A percentile compares a stretch with the other conserved stretches of the same genome.
These are phyloP conservation scores for Aplidium turbinatum DNA, from an alignment of 23 tunicate species.

Conservation along the genomic window DNA sequence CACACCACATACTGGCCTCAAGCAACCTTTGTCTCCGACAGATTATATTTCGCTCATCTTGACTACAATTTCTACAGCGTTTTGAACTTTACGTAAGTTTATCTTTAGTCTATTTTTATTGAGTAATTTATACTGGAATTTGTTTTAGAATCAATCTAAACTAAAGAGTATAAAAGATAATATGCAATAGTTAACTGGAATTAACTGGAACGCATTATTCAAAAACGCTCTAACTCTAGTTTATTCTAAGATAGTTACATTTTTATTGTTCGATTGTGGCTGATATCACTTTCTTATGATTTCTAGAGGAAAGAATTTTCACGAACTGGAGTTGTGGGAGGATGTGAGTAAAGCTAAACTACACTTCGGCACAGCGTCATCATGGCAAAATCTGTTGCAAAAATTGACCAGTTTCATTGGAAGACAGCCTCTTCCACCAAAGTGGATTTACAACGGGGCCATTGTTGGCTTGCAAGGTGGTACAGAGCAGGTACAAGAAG, in stretches of 20 bases:
- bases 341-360: constrained; percentile 29
- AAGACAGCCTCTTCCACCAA: constrained; percentile 74
- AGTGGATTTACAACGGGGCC: constrained; percentile 96
- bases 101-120: too few relatives aligned
- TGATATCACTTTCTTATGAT: too few relatives aligned
- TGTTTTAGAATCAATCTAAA: too few relatives aligned
- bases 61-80: constrained; percentile 72
- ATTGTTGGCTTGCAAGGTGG: constrained; percentile 95
- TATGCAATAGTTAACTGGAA: too few relatives aligned
- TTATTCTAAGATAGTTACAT: too few relatives aligned
- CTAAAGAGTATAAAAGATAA: too few relatives aligned
- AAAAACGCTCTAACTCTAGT: too few relatives aligned
- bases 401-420: constrained; percentile 70
- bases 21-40: constrained; percentile 90
- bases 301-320: too few relatives aligned
- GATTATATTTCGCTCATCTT: constrained; percentile 66
- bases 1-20: constrained; percentile 99
- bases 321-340: constrained; percentile 84
- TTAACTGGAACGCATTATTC: too few relatives aligned
- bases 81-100: constrained; percentile 66
- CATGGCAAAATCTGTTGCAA: constrained; percentile 62
- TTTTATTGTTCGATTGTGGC: too few relatives aligned
- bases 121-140: too few relatives aligned
- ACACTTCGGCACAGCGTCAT: constrained; percentile 47
- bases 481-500: constrained; percentile 58